These are phyloP conservation scores for Serrognathus titanus DNA, from an alignment of 2,888 invertebrate species.

Conservation along the genomic window DNA sequence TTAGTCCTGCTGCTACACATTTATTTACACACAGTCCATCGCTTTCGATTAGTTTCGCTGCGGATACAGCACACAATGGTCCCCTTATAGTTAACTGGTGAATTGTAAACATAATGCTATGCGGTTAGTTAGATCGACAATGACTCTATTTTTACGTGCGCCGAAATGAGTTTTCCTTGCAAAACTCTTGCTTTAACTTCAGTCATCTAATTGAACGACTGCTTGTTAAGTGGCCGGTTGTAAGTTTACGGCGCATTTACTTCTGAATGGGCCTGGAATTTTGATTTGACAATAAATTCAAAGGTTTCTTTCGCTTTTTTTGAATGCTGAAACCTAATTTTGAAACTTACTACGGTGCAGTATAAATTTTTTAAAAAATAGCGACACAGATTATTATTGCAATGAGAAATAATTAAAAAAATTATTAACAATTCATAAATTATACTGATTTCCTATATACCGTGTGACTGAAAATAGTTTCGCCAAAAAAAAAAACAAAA, in stretches of 20 bases:
- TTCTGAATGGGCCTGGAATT: not conserved
- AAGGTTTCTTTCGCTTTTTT: too few relatives aligned
- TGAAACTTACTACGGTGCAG: not conserved
- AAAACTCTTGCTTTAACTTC: not conserved
- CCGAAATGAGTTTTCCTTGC: not conserved
- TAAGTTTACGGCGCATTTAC: conserved; percentile 9
- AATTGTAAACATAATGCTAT: conserved; percentile 7
- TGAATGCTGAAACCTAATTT: not conserved
- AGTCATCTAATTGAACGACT: not conserved
- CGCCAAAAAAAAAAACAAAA: too few relatives aligned
- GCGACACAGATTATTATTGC: not conserved
- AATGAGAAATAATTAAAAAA: not conserved
- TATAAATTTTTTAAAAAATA: not conserved
- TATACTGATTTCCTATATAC: too few relatives aligned
- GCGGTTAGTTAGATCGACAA: conserved; percentile 16
- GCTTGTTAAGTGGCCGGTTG: conserved; percentile 12
- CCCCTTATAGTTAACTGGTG: conserved; percentile 8
- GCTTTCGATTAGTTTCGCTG: conserved; percentile 43
- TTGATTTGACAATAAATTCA: not conserved
- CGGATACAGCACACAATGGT: conserved; percentile 37
- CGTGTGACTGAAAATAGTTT: too few relatives aligned
- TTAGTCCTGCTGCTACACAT: conserved; percentile 24
- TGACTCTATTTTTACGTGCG: conserved; percentile 4
- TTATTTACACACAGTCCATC: conserved; percentile 45
- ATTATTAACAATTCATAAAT: not conserved